These are phyloP conservation scores for Phortica okadai DNA, from an alignment of 2,888 invertebrate species.

Conservation along the genomic window DNA sequence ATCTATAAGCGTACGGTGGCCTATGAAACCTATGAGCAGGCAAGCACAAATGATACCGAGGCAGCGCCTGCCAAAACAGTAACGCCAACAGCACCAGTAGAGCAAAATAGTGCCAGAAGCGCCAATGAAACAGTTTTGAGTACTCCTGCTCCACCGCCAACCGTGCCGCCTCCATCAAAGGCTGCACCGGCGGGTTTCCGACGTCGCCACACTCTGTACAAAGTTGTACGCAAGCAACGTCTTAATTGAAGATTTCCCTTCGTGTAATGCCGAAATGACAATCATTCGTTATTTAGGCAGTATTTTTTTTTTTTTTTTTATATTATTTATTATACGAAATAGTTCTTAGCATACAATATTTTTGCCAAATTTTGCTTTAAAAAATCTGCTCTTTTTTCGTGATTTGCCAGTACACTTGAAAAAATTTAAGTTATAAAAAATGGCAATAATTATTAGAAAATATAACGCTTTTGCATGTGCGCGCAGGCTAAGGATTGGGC, in stretches of 20 bases:
- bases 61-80: not conserved
- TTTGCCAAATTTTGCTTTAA: not conserved
- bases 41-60: constrained; percentile 6
- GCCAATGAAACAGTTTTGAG: not conserved
- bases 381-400: not conserved
- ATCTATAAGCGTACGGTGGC: constrained; percentile 69
- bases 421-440: too few relatives aligned
- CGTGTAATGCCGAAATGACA: too few relatives aligned
- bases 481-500: not conserved
- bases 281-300: too few relatives aligned
- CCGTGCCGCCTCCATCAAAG: too few relatives aligned
- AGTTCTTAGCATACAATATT: constrained; percentile 11
- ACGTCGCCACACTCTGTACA: constrained; percentile 5
- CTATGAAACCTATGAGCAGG: constrained; percentile 53
- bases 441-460: too few relatives aligned
- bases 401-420: constrained; percentile 2
- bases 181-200: not conserved
- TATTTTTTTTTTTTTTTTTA: constrained; percentile 8
- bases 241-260: not conserved
- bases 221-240: constrained; percentile 19
- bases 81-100: too few relatives aligned
- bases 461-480: not conserved
- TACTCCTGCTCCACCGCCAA: too few relatives aligned
- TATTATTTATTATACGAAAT: constrained; percentile 23
- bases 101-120: not conserved